phyloP scores from a whole-genome alignment of 2,888 invertebrate genomes.

The Dioctria linearis region DNA sequence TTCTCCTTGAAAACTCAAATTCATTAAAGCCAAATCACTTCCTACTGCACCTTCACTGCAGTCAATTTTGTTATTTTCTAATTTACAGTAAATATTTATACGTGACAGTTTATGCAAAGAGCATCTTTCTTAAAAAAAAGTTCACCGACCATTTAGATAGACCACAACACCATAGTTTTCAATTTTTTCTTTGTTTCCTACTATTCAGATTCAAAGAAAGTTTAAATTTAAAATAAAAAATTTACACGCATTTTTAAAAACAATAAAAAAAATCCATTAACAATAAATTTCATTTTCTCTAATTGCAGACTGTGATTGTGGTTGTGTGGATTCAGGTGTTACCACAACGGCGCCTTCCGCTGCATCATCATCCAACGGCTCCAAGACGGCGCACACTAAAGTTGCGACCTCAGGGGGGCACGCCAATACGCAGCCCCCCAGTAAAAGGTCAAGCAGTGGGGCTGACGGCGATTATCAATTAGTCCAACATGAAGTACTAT shows the following conservation, averaged over 20 bases:
- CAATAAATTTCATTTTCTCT: neutral
- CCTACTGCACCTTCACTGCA: no score
- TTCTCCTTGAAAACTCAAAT: no score
- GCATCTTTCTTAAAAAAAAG: no score
- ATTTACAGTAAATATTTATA: no score
- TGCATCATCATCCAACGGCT: conserved; percentile 64
- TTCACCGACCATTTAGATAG: no score
- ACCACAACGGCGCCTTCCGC: conserved; percentile 63
- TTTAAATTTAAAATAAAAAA: no score
- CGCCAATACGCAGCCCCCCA: conserved; percentile 74
- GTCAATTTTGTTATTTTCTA: no score
- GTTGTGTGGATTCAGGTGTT: conserved; percentile 68
- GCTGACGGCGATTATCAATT: conserved; percentile 98
- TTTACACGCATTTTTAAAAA: neutral
- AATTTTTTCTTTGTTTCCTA: no score
- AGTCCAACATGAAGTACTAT: conserved; percentile 98
- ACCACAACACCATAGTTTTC: no score
- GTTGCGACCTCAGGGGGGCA: conserved; percentile 72
- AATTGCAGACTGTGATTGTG: conserved; percentile 69
- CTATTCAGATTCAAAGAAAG: no score
- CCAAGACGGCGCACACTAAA: conserved; percentile 72
- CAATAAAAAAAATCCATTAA: neutral
- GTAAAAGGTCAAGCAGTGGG: conserved; percentile 84
- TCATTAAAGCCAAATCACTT: no score
- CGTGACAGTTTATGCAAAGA: no score